Evolutionary conservation across 2,797 vertebrate genomes (phyloP).

Genomic region (Phoxinus dragarum): DNA sequence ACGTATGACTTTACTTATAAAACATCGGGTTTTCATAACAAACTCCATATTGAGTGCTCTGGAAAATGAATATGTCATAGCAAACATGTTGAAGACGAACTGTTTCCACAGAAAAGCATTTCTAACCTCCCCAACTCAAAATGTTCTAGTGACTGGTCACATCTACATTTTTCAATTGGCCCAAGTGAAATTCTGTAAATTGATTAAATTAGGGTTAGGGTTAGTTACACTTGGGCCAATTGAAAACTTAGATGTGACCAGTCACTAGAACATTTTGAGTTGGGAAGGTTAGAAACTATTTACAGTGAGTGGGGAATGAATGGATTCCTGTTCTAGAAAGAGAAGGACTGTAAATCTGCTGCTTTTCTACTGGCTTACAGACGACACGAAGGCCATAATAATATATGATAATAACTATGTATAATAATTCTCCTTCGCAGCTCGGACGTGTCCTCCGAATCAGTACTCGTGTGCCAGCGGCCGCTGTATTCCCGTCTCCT

Average conservation of each 20-base stretch:
- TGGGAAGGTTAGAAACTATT: no score
- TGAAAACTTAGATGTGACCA: no score
- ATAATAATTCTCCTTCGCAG: constrained; percentile 62
- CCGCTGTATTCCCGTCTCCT: constrained; percentile 93
- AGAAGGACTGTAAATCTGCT: neutral
- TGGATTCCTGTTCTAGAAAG: neutral
- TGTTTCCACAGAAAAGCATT: neutral
- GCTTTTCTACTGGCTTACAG: neutral
- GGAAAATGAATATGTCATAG: neutral
- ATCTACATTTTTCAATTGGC: no score
- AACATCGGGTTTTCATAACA: neutral
- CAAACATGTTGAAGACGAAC: neutral
- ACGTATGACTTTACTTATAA: neutral
- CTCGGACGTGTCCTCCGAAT: constrained; percentile 93
- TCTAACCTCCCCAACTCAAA: no score
- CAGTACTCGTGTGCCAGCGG: constrained; percentile 95
- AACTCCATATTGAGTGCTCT: neutral
- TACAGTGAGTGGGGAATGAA: no score
- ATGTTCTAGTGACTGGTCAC: no score
- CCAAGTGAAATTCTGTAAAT: no score
- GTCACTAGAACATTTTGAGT: no score
- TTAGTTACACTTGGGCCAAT: no score
- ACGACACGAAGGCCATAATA: neutral
- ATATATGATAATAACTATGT: neutral
- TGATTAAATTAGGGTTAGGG: no score